phyloP scores from a whole-genome alignment of 2,888 invertebrate genomes.

The Daptonema setosum region DNA sequence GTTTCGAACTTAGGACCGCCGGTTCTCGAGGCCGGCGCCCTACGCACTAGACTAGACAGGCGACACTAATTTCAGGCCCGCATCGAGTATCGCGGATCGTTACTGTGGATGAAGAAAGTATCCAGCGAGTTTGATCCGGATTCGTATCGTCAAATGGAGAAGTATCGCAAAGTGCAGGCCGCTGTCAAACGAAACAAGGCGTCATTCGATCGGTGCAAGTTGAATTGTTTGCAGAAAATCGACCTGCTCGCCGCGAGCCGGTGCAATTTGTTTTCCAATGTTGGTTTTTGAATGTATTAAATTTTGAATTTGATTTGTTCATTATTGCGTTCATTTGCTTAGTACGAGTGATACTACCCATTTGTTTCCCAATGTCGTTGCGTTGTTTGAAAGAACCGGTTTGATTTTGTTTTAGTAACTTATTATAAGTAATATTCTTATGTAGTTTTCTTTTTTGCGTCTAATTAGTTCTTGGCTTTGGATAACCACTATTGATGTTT shows the following conservation, averaged over 20 bases:
- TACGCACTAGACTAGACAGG: too few species aligned
- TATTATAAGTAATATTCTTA: too few species aligned
- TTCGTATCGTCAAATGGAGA: slow-evolving; percentile 75
- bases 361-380: background rate
- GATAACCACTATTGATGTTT: too few species aligned
- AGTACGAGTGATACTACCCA: too few species aligned
- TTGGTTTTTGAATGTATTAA: background rate
- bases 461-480: too few species aligned
- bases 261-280: slow-evolving; percentile 95
- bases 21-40: too few species aligned
- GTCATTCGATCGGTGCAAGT: slow-evolving; percentile 69
- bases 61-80: too few species aligned
- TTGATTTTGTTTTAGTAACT: background rate
- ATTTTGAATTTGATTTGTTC: background rate
- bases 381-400: background rate
- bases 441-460: too few species aligned
- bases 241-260: slow-evolving; percentile 89
- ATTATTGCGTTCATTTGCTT: background rate
- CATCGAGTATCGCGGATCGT: slow-evolving; percentile 67
- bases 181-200: slow-evolving; percentile 48
- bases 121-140: slow-evolving; percentile 73
- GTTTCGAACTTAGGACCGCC: too few species aligned
- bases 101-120: slow-evolving; percentile 87
- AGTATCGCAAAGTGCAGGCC: slow-evolving; percentile 53
- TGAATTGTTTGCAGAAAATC: slow-evolving; percentile 90